These are phyloP conservation scores for Phasianus colchicus DNA, from an alignment of 2,113 vertebrate species.

Conservation along the genomic window DNA sequence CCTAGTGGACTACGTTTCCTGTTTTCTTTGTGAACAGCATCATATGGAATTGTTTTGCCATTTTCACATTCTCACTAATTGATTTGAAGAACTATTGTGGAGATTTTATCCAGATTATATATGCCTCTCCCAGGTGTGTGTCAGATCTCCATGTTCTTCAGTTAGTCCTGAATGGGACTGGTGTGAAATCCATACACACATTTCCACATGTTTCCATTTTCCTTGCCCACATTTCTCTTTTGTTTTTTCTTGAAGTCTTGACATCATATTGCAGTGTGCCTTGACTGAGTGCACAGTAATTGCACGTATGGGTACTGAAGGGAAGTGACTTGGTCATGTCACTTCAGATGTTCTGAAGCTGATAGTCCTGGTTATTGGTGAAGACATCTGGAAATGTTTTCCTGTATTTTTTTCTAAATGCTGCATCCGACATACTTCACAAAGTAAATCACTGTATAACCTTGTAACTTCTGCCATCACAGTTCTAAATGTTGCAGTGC, in stretches of 20 bases:
- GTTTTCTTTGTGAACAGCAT: constrained; percentile 42
- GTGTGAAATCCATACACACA: background rate
- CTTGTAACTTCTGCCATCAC: background rate
- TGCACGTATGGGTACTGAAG: background rate
- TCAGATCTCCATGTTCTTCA: background rate
- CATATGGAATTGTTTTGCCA: constrained; percentile 54
- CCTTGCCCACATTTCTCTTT: background rate
- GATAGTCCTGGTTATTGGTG: background rate
- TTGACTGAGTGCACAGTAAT: background rate
- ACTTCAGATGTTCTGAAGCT: background rate
- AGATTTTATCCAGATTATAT: constrained; percentile 1
- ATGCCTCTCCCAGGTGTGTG: background rate
- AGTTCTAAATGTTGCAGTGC: background rate
- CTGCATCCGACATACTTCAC: background rate
- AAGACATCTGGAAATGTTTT: background rate
- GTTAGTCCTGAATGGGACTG: background rate
- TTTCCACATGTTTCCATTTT: background rate
- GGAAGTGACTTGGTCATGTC: background rate
- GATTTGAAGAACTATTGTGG: background rate
- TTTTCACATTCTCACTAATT: constrained; percentile 43
- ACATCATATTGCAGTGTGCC: background rate
- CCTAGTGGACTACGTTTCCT: constrained; percentile 47
- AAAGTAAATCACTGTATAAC: background rate
- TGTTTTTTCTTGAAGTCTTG: background rate
- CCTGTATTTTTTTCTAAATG: background rate